A percentile compares a stretch with the other conserved stretches of the same genome.
Conservation (phyloP, 2,113 vertebrate species). For the Nothoprocta perdicaria region DNA sequence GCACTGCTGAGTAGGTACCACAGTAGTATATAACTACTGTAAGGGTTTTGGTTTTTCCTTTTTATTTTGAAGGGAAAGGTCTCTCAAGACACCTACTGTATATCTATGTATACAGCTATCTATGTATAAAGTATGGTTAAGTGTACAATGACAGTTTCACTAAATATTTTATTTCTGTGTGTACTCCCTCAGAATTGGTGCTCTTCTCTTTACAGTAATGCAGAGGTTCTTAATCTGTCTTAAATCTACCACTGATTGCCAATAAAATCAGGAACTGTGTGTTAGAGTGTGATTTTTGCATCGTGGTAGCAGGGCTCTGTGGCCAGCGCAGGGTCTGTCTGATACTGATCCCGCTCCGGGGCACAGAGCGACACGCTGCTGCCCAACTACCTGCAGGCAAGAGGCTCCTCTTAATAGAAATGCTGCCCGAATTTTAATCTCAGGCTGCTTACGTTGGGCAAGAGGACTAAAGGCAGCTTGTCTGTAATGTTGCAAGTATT, state of each 20-base stretch:
- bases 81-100: constrained; percentile 3
- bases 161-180: background rate
- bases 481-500: background rate
- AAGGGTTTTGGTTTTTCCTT: background rate
- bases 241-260: constrained; percentile 60
- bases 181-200: constrained; percentile 53
- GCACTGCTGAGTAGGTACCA: constrained; percentile 37
- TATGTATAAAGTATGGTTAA: constrained; percentile 7
- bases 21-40: constrained; percentile 51
- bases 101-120: no score
- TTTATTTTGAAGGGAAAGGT: background rate
- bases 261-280: constrained; percentile 69
- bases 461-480: background rate
- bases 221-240: constrained; percentile 61
- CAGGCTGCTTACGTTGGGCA: background rate
- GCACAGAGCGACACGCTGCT: background rate
- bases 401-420: background rate
- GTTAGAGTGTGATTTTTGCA: background rate
- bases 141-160: constrained; percentile 4
- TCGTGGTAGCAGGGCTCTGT: background rate
- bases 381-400: background rate
- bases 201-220: constrained; percentile 66
- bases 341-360: background rate
- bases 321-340: no score
- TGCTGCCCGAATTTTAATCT: background rate